A percentile compares a stretch with the other conserved stretches of the same genome.
Evolutionary conservation across 2,888 invertebrate genomes (phyloP).

Genomic region (Euplagia quadripunctaria): DNA sequence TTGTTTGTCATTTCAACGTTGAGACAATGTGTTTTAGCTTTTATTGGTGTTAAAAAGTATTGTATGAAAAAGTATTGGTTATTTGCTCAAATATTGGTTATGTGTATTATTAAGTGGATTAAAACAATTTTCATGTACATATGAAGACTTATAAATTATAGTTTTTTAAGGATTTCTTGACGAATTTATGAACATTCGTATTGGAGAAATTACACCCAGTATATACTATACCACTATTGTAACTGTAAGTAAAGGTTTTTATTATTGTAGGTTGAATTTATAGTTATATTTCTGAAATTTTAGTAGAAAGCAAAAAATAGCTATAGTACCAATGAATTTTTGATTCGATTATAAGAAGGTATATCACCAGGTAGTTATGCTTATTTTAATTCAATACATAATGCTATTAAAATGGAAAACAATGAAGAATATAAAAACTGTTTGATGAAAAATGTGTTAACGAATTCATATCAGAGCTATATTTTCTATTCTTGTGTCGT

Average conservation of each 20-base stretch:
- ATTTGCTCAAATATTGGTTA: conserved; percentile 6
- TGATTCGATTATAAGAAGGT: neutral
- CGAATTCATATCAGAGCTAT: neutral
- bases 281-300: neutral
- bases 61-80: neutral
- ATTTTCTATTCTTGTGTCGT: neutral
- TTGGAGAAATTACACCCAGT: neutral
- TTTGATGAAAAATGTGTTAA: neutral
- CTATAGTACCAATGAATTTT: neutral
- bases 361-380: neutral
- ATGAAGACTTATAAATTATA: neutral
- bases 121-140: neutral
- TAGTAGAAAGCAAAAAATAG: neutral
- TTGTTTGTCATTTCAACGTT: neutral
- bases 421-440: neutral
- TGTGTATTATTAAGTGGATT: neutral
- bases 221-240: neutral
- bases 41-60: neutral
- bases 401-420: neutral
- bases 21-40: neutral
- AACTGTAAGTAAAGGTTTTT: neutral
- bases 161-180: neutral
- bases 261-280: neutral
- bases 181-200: neutral
- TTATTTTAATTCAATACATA: neutral